Base-by-base conservation (phyloP, 2,888 invertebrate genomes). In the Sinotaia quadrata region DNA sequence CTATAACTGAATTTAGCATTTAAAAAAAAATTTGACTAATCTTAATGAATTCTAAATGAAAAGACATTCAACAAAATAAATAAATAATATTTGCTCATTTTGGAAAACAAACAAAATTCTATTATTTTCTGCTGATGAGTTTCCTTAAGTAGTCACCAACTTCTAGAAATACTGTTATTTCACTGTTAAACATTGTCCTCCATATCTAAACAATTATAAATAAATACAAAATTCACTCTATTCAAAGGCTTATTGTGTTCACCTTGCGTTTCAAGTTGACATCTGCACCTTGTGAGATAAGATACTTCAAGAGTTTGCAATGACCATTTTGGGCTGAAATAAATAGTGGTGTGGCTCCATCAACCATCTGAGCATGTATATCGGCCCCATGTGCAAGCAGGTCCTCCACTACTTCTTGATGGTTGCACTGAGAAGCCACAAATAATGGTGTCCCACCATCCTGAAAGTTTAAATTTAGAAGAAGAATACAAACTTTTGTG, bases 301-400 rank as follows among this genome's bases (percentile, higher is more conserved):
- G 79, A 71, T 79, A 86, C 69, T 82, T 82, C 58, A 87, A 75
- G 74, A 87, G 80, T 49, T 84, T 82, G 36, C 81, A 73, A 90
- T 96, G 95, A 0, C 97, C 97, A 93, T 96, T 96, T 91, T 97
- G 97, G 75, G 95, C 93, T 41, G 95, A 93, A 83, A 97, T 96
- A 95, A 96, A 97, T 73, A 97, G 91, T 72, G 97, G 93, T 49
- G 95, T 93, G 65, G 81, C 85, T 33, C 88, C 85, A 90, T 96
- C 96, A 4, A 92, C 92, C 82, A 96, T 92, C 77, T 92, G 91
- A 0, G 91, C 89, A 87, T 95, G 94, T 52, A 92, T 91, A 67
- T 91, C 89, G 0, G 95, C 95, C 44, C 94, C 95, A 58, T 91
- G 92, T 5, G 91, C 89, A 74, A 96, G 85, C 66, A 97, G 91